phyloP scores from a whole-genome alignment of 2,888 invertebrate species.

The Torymus auratus region DNA sequence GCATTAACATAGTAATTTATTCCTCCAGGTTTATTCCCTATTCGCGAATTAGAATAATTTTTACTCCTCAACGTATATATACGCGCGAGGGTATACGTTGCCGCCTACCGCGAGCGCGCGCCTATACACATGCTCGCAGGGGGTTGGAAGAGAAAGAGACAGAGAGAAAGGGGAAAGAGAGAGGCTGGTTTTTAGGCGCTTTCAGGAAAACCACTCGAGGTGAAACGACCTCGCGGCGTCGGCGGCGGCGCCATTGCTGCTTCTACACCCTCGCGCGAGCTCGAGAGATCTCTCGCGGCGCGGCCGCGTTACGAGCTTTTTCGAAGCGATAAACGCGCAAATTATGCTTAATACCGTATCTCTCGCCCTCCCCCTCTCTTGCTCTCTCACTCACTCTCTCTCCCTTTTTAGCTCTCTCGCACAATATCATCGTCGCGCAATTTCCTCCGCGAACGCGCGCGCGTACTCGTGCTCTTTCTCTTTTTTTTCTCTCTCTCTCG shows the following conservation, averaged over 20 bases:
- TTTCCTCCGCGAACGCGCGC: constrained; percentile 43
- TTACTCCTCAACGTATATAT: constrained; percentile 1
- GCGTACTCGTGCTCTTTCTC: neutral
- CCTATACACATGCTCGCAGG: constrained; percentile 4
- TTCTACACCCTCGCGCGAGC: constrained; percentile 11
- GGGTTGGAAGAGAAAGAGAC: constrained; percentile 24
- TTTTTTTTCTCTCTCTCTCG: neutral
- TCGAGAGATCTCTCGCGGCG: constrained; percentile 1
- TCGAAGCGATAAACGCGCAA: constrained; percentile 69
- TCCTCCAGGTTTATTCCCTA: constrained; percentile 46
- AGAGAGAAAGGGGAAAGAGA: constrained; percentile 36
- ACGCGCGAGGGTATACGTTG: neutral
- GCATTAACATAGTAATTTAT: constrained; percentile 59
- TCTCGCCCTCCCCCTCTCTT: constrained; percentile 8
- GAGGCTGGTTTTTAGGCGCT: constrained; percentile 48
- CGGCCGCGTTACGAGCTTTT: constrained; percentile 56
- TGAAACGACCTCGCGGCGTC: constrained; percentile 52
- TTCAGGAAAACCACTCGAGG: constrained; percentile 61
- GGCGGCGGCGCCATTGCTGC: constrained; percentile 55
- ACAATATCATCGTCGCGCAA: constrained; percentile 57
- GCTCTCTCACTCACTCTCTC: neutral
- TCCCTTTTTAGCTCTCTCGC: neutral
- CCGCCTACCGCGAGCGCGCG: constrained; percentile 14
- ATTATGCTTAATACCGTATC: constrained; percentile 67
- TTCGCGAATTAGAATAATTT: constrained; percentile 57